phyloP scores from a whole-genome alignment of 2,888 invertebrate species.

The Coleophora deauratella region DNA sequence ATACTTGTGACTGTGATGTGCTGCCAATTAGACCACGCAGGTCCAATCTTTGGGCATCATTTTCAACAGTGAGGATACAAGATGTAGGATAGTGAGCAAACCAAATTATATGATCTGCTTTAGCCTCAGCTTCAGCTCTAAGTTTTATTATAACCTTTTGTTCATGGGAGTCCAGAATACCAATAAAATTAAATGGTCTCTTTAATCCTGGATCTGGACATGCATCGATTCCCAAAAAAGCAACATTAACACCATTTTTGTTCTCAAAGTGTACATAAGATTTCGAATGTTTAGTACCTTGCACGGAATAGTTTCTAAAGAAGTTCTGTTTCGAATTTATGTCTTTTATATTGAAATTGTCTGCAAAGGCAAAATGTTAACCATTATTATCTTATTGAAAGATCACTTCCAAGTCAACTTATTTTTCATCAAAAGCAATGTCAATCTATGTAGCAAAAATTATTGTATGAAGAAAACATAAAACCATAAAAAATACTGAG shows the following conservation, averaged over 20 bases:
- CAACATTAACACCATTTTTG: slow-evolving; percentile 76
- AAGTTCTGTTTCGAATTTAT: slow-evolving; percentile 81
- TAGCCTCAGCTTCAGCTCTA: slow-evolving; percentile 66
- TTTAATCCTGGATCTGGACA: slow-evolving; percentile 90
- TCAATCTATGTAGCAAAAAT: too few relatives aligned
- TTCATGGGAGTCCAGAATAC: slow-evolving; percentile 76
- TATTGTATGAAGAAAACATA: neutral
- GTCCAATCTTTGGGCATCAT: slow-evolving; percentile 57
- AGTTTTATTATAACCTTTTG: slow-evolving; percentile 72
- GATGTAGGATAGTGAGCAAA: slow-evolving; percentile 96
- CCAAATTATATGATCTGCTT: slow-evolving; percentile 64
- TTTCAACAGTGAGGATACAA: slow-evolving; percentile 79
- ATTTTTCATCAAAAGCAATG: too few relatives aligned
- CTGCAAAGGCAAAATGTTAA: slow-evolving; percentile 65
- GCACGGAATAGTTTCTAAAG: slow-evolving; percentile 84
- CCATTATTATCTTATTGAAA: too few relatives aligned
- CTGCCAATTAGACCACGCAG: slow-evolving; percentile 75
- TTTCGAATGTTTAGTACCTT: slow-evolving; percentile 79
- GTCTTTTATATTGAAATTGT: slow-evolving; percentile 89
- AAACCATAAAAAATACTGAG: neutral
- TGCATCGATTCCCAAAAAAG: slow-evolving; percentile 92
- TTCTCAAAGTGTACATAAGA: slow-evolving; percentile 80
- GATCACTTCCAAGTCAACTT: too few relatives aligned
- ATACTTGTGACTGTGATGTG: slow-evolving; percentile 78
- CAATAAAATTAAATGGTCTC: slow-evolving; percentile 93